These are phyloP conservation scores for Erpetoichthys calabaricus DNA, from an alignment of 2,797 vertebrate species.

Conservation along the genomic window DNA sequence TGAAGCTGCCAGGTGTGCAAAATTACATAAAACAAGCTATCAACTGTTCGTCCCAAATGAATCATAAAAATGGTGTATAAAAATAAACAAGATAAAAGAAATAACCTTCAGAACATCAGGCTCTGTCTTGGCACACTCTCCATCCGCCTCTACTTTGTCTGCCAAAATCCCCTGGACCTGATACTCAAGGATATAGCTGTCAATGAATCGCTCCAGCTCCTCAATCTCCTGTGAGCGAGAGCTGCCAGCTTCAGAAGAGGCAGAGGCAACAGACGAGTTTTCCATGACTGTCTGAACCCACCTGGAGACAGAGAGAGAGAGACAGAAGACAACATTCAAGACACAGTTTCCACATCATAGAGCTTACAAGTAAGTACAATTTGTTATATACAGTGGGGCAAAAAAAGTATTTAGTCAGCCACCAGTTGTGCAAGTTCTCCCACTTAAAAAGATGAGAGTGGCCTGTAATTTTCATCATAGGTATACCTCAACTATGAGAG, in stretches of 20 bases:
- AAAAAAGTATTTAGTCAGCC: too few species aligned
- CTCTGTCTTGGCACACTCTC: constrained; percentile 60
- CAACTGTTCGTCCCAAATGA: too few species aligned
- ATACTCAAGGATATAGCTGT: constrained; percentile 95
- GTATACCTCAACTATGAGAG: too few species aligned
- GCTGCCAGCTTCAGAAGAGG: constrained; percentile 89
- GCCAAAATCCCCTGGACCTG: constrained; percentile 89
- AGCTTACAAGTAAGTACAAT: too few species aligned
- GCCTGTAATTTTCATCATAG: too few species aligned
- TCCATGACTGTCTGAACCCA: constrained; percentile 62
- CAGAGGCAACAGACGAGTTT: constrained; percentile 85
- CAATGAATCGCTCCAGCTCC: constrained; percentile 91
- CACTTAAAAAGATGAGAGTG: too few species aligned
- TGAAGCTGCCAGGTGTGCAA: too few species aligned
- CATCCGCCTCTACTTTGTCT: constrained; percentile 68
- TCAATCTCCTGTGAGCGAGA: constrained; percentile 95
- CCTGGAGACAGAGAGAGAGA: constrained; percentile 13
- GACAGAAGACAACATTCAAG: neutral
- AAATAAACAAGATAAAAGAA: constrained; percentile 21
- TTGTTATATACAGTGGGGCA: too few species aligned
- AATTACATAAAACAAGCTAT: too few species aligned
- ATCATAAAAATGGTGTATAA: constrained; percentile 57
- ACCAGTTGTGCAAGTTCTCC: too few species aligned
- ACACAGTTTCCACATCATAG: neutral
- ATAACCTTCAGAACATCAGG: constrained; percentile 63